Conservation (phyloP, 2,797 vertebrate species). For the Ptychadena robeensis region DNA sequence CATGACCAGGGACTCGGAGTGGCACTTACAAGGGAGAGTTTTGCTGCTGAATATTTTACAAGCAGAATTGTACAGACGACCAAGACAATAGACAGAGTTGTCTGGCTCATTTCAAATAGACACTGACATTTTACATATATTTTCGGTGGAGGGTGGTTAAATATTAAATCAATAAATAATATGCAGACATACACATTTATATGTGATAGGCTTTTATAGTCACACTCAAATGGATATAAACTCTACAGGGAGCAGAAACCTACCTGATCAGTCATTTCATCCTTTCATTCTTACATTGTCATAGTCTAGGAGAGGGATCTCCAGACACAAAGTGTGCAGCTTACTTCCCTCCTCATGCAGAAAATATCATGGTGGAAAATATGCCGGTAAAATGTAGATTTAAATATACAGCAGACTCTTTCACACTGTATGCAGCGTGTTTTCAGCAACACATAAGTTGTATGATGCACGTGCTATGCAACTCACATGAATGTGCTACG, state of each 20-base stretch:
- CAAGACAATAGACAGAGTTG: slow-evolving; percentile 18
- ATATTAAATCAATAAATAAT: not conserved
- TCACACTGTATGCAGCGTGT: no score
- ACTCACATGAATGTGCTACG: no score
- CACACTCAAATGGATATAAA: not conserved
- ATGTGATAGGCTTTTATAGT: no score
- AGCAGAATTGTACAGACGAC: slow-evolving; percentile 2
- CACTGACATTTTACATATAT: not conserved
- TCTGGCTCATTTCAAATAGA: not conserved
- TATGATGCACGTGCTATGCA: no score
- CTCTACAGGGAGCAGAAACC: not conserved
- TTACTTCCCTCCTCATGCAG: no score
- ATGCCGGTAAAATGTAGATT: no score
- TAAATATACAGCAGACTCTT: no score
- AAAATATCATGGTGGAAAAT: no score
- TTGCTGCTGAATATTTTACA: slow-evolving; percentile 31
- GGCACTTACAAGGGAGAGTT: slow-evolving; percentile 34
- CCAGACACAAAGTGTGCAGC: no score
- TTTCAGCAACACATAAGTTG: no score
- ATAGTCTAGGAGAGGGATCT: no score
- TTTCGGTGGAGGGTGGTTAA: not conserved
- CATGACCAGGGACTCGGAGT: slow-evolving; percentile 7
- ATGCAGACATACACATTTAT: not conserved
- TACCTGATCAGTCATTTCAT: not conserved
- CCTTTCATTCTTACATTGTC: not conserved